phyloP scores from a whole-genome alignment of 2,888 invertebrate species.

The Physocephala rufipes region DNA sequence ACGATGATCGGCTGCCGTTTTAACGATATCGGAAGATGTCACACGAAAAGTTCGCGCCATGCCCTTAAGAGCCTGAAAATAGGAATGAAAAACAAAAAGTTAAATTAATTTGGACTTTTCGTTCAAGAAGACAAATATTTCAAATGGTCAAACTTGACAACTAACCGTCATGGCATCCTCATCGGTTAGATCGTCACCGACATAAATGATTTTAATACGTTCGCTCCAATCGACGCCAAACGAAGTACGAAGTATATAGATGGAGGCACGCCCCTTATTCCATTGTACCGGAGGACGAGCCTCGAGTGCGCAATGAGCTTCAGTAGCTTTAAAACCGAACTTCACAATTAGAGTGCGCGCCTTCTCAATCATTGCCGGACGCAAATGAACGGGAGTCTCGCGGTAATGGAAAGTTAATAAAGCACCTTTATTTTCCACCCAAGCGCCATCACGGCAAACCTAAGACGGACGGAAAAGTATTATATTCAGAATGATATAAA shows the following conservation, averaged over 20 bases:
- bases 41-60: slow-evolving; percentile 94
- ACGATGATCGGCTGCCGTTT: slow-evolving; percentile 87
- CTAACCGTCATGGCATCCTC: slow-evolving; percentile 89
- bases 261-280: slow-evolving; percentile 90
- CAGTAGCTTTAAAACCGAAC: slow-evolving; percentile 80
- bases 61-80: slow-evolving; percentile 81
- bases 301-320: slow-evolving; percentile 88
- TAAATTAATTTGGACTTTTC: not conserved
- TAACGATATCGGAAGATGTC: slow-evolving; percentile 83
- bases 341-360: slow-evolving; percentile 78
- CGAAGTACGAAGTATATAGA: slow-evolving; percentile 88
- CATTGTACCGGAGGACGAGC: slow-evolving; percentile 90
- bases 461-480: slow-evolving; percentile 51
- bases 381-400: slow-evolving; percentile 78
- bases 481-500: not conserved
- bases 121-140: no score
- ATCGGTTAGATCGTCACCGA: slow-evolving; percentile 88
- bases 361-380: slow-evolving; percentile 75
- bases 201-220: slow-evolving; percentile 87
- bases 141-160: slow-evolving; percentile 21
- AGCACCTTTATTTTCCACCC: slow-evolving; percentile 92
- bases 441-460: slow-evolving; percentile 87
- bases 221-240: slow-evolving; percentile 94
- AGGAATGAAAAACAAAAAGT: not conserved
- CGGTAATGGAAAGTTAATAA: slow-evolving; percentile 87